Evolutionary conservation across 2,113 vertebrate species (phyloP).

Genomic region (Corynorhinus townsendii): DNA sequence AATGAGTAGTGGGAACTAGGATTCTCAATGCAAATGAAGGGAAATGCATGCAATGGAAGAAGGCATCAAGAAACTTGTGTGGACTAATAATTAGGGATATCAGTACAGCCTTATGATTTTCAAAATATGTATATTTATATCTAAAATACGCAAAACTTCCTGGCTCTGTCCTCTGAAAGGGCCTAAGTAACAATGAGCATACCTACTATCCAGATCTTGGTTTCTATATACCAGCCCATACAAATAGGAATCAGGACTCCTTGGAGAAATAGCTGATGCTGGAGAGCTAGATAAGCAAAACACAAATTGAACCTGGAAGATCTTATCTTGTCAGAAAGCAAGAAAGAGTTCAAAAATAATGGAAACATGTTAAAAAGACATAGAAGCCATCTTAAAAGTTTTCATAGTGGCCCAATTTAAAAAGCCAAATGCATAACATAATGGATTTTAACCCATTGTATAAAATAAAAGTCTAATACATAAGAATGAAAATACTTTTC

Average conservation of each 20-base stretch:
- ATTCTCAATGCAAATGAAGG: neutral
- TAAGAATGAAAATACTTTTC: neutral
- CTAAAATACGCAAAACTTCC: neutral
- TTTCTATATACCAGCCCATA: neutral
- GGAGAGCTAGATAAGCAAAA: conserved; percentile 9
- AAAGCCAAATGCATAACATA: neutral
- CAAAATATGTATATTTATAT: neutral
- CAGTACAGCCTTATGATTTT: neutral
- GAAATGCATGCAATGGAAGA: neutral
- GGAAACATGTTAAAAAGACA: neutral
- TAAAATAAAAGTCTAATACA: conserved; percentile 16
- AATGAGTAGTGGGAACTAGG: neutral
- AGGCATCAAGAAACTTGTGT: neutral
- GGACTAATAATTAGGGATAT: neutral
- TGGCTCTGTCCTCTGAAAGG: neutral
- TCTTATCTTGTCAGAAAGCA: neutral
- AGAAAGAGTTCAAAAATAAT: neutral
- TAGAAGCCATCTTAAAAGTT: neutral
- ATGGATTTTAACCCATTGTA: neutral
- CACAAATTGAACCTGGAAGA: neutral
- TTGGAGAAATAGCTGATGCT: neutral
- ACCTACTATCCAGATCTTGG: neutral
- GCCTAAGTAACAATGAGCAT: neutral
- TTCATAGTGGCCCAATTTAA: neutral
- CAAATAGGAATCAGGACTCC: neutral